Evolutionary conservation across 2,888 invertebrate species (phyloP).

Genomic region (Ennomos erosarius): DNA sequence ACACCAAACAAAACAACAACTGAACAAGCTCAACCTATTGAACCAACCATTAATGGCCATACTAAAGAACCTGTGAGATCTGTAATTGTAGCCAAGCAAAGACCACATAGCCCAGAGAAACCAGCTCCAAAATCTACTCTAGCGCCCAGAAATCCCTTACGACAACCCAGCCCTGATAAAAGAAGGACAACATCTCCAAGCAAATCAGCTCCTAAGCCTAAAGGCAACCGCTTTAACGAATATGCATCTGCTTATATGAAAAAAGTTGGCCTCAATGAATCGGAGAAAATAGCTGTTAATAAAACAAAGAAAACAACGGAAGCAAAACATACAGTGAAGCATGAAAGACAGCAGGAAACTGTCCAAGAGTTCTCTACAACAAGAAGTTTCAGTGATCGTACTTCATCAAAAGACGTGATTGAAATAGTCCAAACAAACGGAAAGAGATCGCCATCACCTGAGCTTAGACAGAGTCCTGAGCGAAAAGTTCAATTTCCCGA

Average conservation of each 20-base stretch:
- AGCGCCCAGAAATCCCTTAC: constrained; percentile 55
- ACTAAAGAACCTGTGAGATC: constrained; percentile 53
- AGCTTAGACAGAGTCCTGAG: constrained; percentile 54
- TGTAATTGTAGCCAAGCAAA: constrained; percentile 46
- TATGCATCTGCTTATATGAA: constrained; percentile 82
- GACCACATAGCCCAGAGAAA: constrained; percentile 68
- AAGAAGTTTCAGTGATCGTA: constrained; percentile 58
- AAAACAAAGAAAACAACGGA: constrained; percentile 56
- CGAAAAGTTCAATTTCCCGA: constrained; percentile 49
- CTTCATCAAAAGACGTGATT: constrained; percentile 65
- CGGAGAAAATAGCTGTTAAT: constrained; percentile 60
- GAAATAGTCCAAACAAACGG: constrained; percentile 64
- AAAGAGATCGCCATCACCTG: constrained; percentile 68
- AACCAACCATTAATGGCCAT: constrained; percentile 59
- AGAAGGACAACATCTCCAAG: constrained; percentile 70
- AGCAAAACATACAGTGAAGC: constrained; percentile 46
- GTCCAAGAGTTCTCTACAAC: constrained; percentile 56
- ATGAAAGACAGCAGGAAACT: constrained; percentile 50
- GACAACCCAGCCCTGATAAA: constrained; percentile 74
- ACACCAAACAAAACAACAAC: constrained; percentile 45
- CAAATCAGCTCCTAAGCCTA: constrained; percentile 65
- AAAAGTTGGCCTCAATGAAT: constrained; percentile 72
- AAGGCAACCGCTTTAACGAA: constrained; percentile 74
- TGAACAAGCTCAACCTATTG: constrained; percentile 47
- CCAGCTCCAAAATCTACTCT: constrained; percentile 49